A percentile compares a stretch with the other conserved stretches of the same genome.
These are phyloP conservation scores for Rhynchomys soricoides DNA, from an alignment of 2,113 vertebrate species.

Conservation along the genomic window DNA sequence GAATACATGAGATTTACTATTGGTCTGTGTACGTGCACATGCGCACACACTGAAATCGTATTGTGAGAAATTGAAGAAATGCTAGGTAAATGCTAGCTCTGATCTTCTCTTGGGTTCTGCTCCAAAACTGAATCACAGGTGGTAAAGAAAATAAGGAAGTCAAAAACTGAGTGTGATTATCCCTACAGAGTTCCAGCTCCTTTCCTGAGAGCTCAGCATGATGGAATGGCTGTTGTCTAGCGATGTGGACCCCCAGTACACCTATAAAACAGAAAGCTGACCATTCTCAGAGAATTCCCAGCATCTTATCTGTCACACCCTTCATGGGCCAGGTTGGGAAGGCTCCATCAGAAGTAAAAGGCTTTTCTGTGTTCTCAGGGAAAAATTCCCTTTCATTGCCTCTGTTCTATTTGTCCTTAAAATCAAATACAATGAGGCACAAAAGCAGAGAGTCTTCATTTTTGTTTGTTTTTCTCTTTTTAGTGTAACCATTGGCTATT, in stretches of 20 bases:
- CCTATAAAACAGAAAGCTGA: conserved; percentile 23
- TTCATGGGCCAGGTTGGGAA: background rate
- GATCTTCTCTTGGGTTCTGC: background rate
- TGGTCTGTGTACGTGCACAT: too few species aligned
- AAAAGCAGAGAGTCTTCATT: background rate
- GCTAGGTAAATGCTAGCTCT: background rate
- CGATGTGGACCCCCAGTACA: background rate
- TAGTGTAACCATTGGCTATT: background rate
- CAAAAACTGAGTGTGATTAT: conserved; percentile 18
- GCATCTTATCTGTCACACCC: background rate
- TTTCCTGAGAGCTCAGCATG: background rate
- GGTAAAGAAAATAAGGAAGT: background rate
- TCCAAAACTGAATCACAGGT: background rate
- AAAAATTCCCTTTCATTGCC: background rate
- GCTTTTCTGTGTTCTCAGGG: conserved; percentile 7
- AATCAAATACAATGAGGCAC: conserved; percentile 9
- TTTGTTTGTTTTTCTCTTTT: background rate
- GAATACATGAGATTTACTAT: background rate
- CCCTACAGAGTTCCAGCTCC: background rate
- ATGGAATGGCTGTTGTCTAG: background rate
- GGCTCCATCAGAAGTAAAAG: conserved; percentile 33
- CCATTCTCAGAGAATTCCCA: conserved; percentile 46
- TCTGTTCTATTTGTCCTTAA: conserved; percentile 35
- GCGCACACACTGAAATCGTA: background rate
- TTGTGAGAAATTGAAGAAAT: background rate